Conservation (phyloP, 2,113 vertebrate genomes). For the Trichechus manatus region DNA sequence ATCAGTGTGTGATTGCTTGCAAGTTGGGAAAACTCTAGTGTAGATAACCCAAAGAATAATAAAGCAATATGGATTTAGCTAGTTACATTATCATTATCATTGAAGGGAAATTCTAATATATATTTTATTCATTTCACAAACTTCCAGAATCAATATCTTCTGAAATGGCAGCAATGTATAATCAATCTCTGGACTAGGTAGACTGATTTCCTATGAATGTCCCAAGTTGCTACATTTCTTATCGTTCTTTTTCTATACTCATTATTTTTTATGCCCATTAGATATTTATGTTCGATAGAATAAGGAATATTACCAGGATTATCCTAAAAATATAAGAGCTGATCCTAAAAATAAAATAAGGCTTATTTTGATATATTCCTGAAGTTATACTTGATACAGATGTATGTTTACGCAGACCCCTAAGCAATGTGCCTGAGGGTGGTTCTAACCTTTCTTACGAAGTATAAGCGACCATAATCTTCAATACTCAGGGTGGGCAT, state of each 20-base stretch:
- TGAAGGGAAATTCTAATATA: neutral
- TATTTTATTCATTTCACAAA: neutral
- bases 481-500: neutral
- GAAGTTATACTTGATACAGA: slow-evolving; percentile 19
- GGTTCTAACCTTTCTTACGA: neutral
- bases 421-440: neutral
- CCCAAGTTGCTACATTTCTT: neutral
- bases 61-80: neutral
- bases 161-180: neutral
- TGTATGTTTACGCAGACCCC: neutral
- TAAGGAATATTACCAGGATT: neutral
- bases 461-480: neutral
- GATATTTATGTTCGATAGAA: slow-evolving; percentile 8
- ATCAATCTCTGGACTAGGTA: neutral
- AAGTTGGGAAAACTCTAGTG: neutral
- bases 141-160: neutral
- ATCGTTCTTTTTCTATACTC: neutral
- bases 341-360: neutral
- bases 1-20: neutral
- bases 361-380: neutral
- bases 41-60: neutral
- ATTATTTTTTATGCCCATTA: slow-evolving; percentile 15
- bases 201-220: neutral
- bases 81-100: neutral
- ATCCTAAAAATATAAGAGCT: neutral